Evolutionary conservation across 2,797 vertebrate genomes (phyloP).

Genomic region (Enteromius thamalakanensis): DNA sequence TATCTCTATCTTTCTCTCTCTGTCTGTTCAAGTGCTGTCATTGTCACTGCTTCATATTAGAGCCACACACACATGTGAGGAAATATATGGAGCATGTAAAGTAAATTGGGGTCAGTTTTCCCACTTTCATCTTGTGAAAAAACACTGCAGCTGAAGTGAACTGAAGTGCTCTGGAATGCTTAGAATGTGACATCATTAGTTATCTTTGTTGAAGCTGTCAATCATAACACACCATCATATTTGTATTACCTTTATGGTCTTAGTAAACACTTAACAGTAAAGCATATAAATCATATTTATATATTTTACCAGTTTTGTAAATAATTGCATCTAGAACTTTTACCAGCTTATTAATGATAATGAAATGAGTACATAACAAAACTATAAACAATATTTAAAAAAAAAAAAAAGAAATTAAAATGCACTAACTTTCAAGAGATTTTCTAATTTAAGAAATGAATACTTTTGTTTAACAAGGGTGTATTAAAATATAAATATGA

Average conservation of each 20-base stretch:
- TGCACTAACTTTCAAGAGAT: neutral
- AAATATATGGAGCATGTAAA: neutral
- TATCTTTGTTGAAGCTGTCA: conserved; percentile 13
- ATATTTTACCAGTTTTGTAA: neutral
- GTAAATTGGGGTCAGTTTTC: conserved; percentile 1
- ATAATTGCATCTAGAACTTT: neutral
- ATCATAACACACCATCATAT: neutral
- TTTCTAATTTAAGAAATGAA: too few species aligned
- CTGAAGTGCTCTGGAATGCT: conserved; percentile 6
- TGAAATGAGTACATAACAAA: neutral
- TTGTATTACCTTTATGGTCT: neutral
- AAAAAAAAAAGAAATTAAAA: neutral
- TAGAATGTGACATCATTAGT: conserved; percentile 25
- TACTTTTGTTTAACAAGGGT: neutral
- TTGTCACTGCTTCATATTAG: neutral
- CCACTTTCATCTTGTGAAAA: neutral
- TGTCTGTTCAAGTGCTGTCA: neutral
- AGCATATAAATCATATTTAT: neutral
- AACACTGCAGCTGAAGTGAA: neutral
- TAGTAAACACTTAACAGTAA: neutral
- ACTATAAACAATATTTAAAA: neutral
- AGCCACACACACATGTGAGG: neutral
- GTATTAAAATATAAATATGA: neutral
- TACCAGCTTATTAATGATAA: neutral
- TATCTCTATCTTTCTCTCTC: neutral